Evolutionary conservation across 2,797 vertebrate genomes (phyloP), one percentile per base, ranked within the genome.

Genomic region (Selene dorsalis): DNA sequence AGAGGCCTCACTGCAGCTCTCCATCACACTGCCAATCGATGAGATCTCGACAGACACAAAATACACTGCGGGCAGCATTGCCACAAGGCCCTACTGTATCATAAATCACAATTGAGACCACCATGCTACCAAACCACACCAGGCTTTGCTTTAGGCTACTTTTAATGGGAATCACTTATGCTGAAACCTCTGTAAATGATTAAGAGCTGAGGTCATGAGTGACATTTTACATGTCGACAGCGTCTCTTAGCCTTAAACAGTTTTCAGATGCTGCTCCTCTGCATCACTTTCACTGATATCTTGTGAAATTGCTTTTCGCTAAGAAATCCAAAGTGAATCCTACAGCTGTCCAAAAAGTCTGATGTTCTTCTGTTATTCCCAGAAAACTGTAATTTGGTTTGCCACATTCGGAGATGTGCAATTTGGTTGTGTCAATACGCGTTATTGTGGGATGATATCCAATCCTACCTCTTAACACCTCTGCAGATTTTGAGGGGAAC

Each of bases 81-180:
- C 84, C 80, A 61, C 63, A 73, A 73, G 57, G 68, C 76, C 68
- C 79, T 84, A 78, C 87, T 87, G 77, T 83, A 87, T 88, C 74
- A 90, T 90, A 85, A 88, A 89, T 91, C 82, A 80, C 65, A 38
- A 59, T 2, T 48, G 69, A 87, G 91, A 91, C 91, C 92, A 93
- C 90, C 86, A 39, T 87, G 87, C 55, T 84, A 73, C 84, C 52
- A 81, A 80, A 87, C 90, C 76, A 50, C 89, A 87, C 84, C 50
- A 62, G 73, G 80, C 82, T 84, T 69, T 79, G 35, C 77, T 78
- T 87, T 60, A 83, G 80, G 58, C 77, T 79, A 70, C 69, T 83
- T 71, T 45, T 81, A 82, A 75, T 84, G 66, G 43, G 68, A 84
- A 79, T 87, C 65, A 86, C 64, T 89, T 85, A 74, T 43, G 69